Conservation (phyloP, 2,888 invertebrate genomes). For the Leptopilina syphax region DNA sequence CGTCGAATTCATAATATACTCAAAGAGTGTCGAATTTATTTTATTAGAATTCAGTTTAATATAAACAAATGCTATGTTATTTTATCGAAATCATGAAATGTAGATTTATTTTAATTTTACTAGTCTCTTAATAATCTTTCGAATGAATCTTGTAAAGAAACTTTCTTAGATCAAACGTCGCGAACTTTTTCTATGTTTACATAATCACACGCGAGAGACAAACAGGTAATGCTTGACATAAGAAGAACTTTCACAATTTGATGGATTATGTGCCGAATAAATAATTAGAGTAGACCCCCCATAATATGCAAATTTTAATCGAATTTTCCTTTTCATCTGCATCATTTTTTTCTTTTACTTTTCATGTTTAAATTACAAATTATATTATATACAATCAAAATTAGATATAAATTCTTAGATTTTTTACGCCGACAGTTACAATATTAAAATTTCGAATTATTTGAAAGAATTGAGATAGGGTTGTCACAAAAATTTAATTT, state of each 20-base stretch:
- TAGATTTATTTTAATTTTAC: constrained; percentile 3
- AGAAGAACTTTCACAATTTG: constrained; percentile 50
- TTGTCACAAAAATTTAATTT: no score
- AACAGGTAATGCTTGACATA: constrained; percentile 25
- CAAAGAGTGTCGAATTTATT: background rate
- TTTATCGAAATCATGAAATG: constrained; percentile 1
- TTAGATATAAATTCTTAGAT: no score
- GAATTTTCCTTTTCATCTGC: background rate
- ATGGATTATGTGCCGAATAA: constrained; percentile 32
- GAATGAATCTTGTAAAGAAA: background rate
- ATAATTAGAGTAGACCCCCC: background rate
- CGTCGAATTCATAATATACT: background rate
- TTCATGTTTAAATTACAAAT: background rate
- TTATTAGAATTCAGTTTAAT: no score
- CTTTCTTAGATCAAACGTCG: constrained; percentile 52
- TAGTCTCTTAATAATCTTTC: constrained; percentile 5
- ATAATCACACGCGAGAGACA: constrained; percentile 50
- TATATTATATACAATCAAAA: no score
- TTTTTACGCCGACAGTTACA: no score
- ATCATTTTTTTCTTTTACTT: background rate
- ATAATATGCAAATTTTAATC: background rate
- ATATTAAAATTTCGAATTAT: no score
- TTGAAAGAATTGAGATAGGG: no score
- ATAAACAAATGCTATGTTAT: background rate
- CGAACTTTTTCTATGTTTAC: constrained; percentile 64